Conservation (phyloP, 2,888 invertebrate genomes). For the Diploptera punctata region DNA sequence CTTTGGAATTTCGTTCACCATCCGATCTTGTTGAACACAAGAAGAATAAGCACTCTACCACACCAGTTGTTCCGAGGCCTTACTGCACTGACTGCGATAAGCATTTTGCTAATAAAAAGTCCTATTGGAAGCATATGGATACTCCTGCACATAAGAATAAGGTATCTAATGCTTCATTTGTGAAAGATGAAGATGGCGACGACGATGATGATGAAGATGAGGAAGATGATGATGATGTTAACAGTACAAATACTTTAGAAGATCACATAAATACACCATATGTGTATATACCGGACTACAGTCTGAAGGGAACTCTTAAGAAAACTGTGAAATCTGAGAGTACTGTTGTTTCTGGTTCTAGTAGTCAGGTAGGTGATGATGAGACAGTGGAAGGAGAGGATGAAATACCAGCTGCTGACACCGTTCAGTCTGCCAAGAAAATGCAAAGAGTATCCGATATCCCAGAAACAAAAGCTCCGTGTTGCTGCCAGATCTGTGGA, state of each 20-base stretch:
- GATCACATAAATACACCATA: not conserved
- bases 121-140: slow-evolving; percentile 37
- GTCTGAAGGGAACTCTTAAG: not conserved
- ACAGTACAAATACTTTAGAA: not conserved
- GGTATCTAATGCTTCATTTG: too few species aligned
- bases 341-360: not conserved
- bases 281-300: slow-evolving; percentile 6
- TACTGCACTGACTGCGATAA: slow-evolving; percentile 34
- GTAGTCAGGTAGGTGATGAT: not conserved
- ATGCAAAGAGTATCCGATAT: too few species aligned
- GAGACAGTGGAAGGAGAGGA: not conserved
- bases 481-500: slow-evolving; percentile 55
- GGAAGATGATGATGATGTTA: not conserved
- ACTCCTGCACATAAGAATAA: slow-evolving; percentile 32
- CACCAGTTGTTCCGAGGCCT: slow-evolving; percentile 31
- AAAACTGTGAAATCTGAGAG: not conserved
- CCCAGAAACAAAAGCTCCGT: not conserved
- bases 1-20: slow-evolving; percentile 29
- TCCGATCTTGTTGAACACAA: slow-evolving; percentile 33
- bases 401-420: not conserved
- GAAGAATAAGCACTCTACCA: slow-evolving; percentile 20
- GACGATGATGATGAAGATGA: too few species aligned
- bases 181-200: too few species aligned
- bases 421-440: not conserved
- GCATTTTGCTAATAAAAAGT: slow-evolving; percentile 35